phyloP scores from a whole-genome alignment of 2,797 vertebrate species.

The Micrastur ruficollis region DNA sequence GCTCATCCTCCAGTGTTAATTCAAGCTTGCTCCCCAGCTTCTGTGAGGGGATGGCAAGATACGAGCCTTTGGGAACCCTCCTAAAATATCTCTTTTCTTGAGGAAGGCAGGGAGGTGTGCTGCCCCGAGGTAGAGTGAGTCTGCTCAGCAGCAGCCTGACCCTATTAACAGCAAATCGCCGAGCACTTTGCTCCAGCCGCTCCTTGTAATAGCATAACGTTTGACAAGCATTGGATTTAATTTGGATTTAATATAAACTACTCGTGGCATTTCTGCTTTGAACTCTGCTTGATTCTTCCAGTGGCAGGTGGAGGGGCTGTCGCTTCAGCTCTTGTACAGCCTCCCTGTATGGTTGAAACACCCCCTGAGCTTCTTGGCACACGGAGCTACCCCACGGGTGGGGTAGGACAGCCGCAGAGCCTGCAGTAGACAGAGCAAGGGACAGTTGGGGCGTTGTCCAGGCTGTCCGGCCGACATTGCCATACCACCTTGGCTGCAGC shows the following conservation, averaged over 20 bases:
- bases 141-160: background rate
- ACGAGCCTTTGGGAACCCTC: background rate
- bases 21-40: background rate
- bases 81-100: background rate
- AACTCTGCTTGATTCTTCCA: background rate
- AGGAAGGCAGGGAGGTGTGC: background rate
- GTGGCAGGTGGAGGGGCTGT: background rate
- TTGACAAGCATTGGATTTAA: background rate
- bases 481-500: background rate
- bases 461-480: background rate
- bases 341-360: rapidly evolving
- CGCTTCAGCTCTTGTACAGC: background rate
- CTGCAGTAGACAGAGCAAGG: background rate
- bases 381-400: rapidly evolving
- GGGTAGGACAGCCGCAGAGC: background rate
- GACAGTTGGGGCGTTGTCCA: background rate
- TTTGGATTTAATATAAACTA: background rate
- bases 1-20: background rate
- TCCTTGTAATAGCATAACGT: background rate
- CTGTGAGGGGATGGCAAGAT: background rate
- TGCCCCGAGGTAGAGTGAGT: background rate
- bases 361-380: rapidly evolving
- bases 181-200: background rate
- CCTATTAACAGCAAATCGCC: background rate
- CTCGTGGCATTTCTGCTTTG: background rate